Evolutionary conservation across 2,888 invertebrate species (phyloP), one percentile per base, ranked within the genome.

Genomic region (Heliconius aoede): DNA sequence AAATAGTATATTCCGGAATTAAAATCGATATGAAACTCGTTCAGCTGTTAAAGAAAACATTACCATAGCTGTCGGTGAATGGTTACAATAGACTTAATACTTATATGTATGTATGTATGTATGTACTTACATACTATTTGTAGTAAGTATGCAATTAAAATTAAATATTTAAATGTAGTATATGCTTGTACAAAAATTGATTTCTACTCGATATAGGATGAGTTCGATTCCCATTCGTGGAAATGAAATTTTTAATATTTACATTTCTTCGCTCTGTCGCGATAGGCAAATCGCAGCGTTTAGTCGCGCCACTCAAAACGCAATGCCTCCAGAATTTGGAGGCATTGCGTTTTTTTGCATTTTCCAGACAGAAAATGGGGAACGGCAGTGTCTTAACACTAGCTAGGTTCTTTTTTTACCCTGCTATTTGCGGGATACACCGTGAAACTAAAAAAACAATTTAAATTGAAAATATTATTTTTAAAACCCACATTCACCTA

Each of bases 41-140:
- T 71, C 75, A 75, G 21, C 75, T 75, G 69, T 69, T 75, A 75
- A 75, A 75, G 68, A 75, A 75, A 75, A 75, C 75, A 75, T 75
- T 75, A 69, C 51, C 36, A 40, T 61, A 61, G n/a, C 68, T 60
- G 60, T n/a, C 46, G 58, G 5, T 74, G 30, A 74, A 67, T 60
- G 46, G 67, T 46, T 74, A 68, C 68, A 24, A 68, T 30, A 55
- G 30, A 51, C 65, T n/a, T n/a, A n/a, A 13, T 46, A 46, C 46
- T 46, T 24, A 9, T 9, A 24, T n/a, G 24, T 58, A 11, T 67
- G n/a, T 15, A 51, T 30, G 2, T 28, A 32, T 1, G 28, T 46
- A 28, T 24, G 7, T 65, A 40, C 5, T 13, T n/a, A n/a, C n/a
- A 30, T 24, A 65, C 13, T 15, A 13, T 13, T 11, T 36, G 24